These are phyloP conservation scores for Garra rufa DNA, from an alignment of 2,113 vertebrate genomes.

Conservation along the genomic window DNA sequence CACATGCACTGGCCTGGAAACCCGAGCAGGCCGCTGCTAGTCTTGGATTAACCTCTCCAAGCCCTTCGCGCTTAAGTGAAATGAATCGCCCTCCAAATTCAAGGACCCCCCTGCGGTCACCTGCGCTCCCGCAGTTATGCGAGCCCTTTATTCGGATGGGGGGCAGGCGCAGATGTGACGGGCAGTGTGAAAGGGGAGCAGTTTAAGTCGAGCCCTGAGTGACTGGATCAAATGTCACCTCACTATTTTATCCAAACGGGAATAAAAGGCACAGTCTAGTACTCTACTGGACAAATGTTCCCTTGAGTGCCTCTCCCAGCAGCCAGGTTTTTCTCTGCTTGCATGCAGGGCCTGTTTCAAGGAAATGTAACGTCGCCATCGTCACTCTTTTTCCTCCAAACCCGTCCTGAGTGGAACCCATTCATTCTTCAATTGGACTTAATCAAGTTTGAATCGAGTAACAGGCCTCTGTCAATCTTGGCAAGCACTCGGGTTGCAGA, in stretches of 20 bases:
- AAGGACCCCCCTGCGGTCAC: slow-evolving; percentile 47
- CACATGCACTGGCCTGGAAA: slow-evolving; percentile 60
- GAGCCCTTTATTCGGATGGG: not conserved
- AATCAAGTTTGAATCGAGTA: slow-evolving; percentile 79
- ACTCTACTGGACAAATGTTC: slow-evolving; percentile 51
- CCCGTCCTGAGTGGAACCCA: slow-evolving; percentile 62
- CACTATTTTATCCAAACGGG: slow-evolving; percentile 45
- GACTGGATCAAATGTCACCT: slow-evolving; percentile 58
- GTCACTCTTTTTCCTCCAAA: slow-evolving; percentile 43
- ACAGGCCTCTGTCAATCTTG: slow-evolving; percentile 75
- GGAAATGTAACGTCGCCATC: slow-evolving; percentile 62
- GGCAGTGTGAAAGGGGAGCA: slow-evolving; percentile 43
- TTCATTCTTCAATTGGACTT: slow-evolving; percentile 77
- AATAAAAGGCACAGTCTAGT: slow-evolving; percentile 54
- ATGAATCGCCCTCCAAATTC: slow-evolving; percentile 59
- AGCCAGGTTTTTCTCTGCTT: slow-evolving; percentile 47
- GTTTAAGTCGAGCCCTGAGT: slow-evolving; percentile 39
- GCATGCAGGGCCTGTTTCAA: slow-evolving; percentile 51
- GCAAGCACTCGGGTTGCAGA: slow-evolving; percentile 73
- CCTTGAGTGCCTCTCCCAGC: slow-evolving; percentile 53
- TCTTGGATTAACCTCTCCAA: slow-evolving; percentile 66
- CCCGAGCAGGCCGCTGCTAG: slow-evolving; percentile 54
- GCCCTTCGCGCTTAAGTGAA: slow-evolving; percentile 61
- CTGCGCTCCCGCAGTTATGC: slow-evolving; percentile 17
- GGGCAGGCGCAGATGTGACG: slow-evolving; percentile 38